Evolutionary conservation across 92 coral and sea anemone species (phyloP), one percentile per base, ranked within the genome.

Genomic region (Palythoa grandis): DNA sequence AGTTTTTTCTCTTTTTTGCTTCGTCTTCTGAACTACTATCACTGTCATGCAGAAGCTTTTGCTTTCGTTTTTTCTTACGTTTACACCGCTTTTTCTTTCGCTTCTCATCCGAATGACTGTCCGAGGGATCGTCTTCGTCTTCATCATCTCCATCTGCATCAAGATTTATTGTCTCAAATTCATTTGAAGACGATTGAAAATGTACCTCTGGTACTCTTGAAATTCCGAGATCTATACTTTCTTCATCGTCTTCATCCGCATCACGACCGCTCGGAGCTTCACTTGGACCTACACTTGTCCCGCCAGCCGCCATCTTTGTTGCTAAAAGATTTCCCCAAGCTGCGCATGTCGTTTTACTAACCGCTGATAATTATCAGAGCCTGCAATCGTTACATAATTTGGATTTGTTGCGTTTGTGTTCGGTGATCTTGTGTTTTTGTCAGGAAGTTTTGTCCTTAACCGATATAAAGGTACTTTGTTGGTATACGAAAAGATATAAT

Each of bases 21-120:
- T 97, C 99, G 19, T 96, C 98, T 58, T 97, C 99, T n/a, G 99
- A 91, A 87, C 98, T 96, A 87, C 95, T 95, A 13, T 94, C 98
- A 57, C 72, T 84, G 53, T 83, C 84, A 39, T 94, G 89, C n/a
- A 91, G 89, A 8, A 87, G 78, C 1, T 85, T 85, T 11, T 93
- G 91, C 86, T 89, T 97, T 11, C 88, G 86, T 65, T 89, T 92
- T 63, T 93, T 95, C 91, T 97, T 97, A 88, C 94, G 93, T 89
- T 91, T 93, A 54, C 91, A 86, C 58, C 89, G 85, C 73, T 87
- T 94, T 78, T 89, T 94, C 54, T 91, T 88, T 52, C 91, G 88
- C 67, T 89, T 86, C 52, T 92, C 98, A 69, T 90, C 93, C 47
- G 92, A 88, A 52, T 84, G 94, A 53, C 88, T 92, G 76, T 88